These are phyloP conservation scores for Zoroaster sp. DNA, from an alignment of 53 echinoderm and acorn worm species.

Conservation along the genomic window DNA sequence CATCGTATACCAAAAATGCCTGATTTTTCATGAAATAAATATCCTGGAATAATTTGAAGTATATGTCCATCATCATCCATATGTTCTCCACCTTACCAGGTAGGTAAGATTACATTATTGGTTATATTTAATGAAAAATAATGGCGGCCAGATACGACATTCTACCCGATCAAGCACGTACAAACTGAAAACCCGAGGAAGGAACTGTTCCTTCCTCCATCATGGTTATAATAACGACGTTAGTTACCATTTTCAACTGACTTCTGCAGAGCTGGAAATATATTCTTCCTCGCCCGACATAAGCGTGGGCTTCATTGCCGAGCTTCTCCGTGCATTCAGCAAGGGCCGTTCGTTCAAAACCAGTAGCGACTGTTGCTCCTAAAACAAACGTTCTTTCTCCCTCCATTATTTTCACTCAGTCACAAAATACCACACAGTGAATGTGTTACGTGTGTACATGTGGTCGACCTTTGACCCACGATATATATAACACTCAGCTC, in stretches of 20 bases:
- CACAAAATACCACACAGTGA: too few relatives aligned
- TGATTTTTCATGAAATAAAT: too few relatives aligned
- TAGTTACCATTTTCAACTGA: conserved; percentile 38
- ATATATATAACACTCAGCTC: too few relatives aligned
- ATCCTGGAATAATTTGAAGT: too few relatives aligned
- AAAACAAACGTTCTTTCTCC: neutral
- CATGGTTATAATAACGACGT: neutral
- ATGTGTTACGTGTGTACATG: too few relatives aligned
- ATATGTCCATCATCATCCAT: too few relatives aligned
- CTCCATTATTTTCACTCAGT: neutral
- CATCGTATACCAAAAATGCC: too few relatives aligned
- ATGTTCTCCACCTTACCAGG: too few relatives aligned
- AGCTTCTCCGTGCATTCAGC: conserved; percentile 68
- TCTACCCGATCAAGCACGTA: neutral
- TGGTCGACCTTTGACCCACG: too few relatives aligned
- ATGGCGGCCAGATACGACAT: too few relatives aligned
- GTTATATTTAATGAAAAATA: too few relatives aligned
- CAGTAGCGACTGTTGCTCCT: conserved; percentile 66
- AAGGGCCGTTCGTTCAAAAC: conserved; percentile 55
- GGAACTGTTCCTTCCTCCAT: neutral
- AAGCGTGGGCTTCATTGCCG: neutral
- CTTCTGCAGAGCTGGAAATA: conserved; percentile 37
- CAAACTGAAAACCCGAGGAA: neutral
- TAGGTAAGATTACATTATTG: too few relatives aligned
- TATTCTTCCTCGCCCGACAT: conserved; percentile 43